phyloP scores from a whole-genome alignment of 2,113 vertebrate species.

The Chionomys nivalis region DNA sequence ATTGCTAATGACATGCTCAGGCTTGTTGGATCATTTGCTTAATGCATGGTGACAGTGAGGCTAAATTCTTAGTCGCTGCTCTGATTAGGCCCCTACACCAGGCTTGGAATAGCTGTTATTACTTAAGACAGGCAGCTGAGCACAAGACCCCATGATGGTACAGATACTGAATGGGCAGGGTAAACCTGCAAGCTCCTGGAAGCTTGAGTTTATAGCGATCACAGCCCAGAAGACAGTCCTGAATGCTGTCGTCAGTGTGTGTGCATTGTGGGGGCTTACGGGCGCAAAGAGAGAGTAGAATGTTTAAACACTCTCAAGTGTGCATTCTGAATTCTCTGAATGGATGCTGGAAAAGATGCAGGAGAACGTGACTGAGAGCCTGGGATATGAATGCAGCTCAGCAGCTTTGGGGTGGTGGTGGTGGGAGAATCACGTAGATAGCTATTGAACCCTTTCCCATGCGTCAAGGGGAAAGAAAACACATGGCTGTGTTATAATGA shows the following conservation, averaged over 20 bases:
- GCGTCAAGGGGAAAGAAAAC: background rate
- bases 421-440: background rate
- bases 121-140: background rate
- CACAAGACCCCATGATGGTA: background rate
- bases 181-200: background rate
- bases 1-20: slow-evolving; percentile 1
- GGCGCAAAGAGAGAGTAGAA: background rate
- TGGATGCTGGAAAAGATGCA: background rate
- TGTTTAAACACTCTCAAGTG: background rate
- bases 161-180: background rate
- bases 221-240: background rate
- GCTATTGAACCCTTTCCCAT: background rate
- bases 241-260: background rate
- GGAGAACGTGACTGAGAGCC: background rate
- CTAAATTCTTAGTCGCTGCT: slow-evolving; percentile 37
- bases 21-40: slow-evolving; percentile 54
- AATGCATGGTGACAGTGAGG: slow-evolving; percentile 34
- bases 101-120: background rate
- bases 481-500: background rate
- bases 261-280: background rate
- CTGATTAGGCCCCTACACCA: background rate
- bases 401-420: background rate
- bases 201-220: background rate
- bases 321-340: background rate
- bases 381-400: background rate